Conservation (phyloP, 2,113 vertebrate species). For the Mobula hypostoma region DNA sequence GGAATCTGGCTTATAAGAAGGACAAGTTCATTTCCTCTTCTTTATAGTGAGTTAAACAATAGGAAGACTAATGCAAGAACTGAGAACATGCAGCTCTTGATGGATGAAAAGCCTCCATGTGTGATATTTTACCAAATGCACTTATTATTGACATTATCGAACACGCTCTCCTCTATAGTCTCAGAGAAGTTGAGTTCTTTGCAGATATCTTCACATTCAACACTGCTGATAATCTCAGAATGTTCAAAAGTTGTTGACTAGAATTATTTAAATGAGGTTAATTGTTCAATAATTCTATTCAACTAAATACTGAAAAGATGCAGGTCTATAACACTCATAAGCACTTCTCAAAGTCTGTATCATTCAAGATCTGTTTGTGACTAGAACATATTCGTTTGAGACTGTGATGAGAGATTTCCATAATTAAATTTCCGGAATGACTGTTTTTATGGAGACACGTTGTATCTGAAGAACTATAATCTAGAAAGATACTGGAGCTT, state of each 20-base stretch:
- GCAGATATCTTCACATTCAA: neutral
- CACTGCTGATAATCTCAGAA: neutral
- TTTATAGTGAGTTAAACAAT: too few species aligned
- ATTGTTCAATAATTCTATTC: neutral
- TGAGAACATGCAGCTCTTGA: neutral
- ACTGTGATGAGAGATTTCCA: neutral
- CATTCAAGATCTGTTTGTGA: neutral
- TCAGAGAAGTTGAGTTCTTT: neutral
- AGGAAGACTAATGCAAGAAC: neutral
- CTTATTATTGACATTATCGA: neutral
- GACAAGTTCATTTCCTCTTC: neutral
- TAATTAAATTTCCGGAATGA: neutral
- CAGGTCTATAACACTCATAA: neutral
- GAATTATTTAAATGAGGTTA: neutral
- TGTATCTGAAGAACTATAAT: neutral
- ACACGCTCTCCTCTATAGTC: neutral
- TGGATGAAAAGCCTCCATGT: neutral
- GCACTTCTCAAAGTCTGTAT: neutral
- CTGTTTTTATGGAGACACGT: neutral
- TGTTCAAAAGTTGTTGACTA: neutral
- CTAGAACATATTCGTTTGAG: neutral
- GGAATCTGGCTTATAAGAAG: neutral
- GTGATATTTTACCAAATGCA: neutral
- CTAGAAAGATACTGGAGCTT: neutral
- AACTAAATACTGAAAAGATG: neutral